Evolutionary conservation across 2,888 invertebrate species (phyloP).

Genomic region (Chirona hameri): DNA sequence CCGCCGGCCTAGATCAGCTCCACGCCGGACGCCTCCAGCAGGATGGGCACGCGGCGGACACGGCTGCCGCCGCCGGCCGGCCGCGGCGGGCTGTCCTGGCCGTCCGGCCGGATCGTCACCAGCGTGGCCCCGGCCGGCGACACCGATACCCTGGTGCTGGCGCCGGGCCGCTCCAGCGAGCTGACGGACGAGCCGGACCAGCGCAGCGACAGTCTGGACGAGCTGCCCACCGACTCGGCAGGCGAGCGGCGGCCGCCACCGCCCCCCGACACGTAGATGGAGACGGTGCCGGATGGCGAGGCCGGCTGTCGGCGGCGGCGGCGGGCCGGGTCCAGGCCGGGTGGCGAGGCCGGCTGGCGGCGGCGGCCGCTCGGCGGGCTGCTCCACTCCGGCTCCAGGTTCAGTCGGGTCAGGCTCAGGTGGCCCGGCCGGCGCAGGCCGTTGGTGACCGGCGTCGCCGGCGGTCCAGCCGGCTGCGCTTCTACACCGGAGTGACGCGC

Average conservation of each 20-base stretch:
- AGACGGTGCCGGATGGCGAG: background rate
- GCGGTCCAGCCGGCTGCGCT: background rate
- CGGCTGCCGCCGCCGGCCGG: conserved; percentile 52
- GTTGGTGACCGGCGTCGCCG: background rate
- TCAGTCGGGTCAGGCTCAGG: conserved; percentile 1
- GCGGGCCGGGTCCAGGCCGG: background rate
- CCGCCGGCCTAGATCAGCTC: conserved; percentile 46
- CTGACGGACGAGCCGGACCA: background rate
- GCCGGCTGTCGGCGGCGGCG: background rate
- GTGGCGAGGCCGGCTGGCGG: background rate
- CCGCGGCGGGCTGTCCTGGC: conserved; percentile 67
- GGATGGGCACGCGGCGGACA: conserved; percentile 82
- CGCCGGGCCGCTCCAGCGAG: background rate
- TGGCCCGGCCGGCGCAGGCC: background rate
- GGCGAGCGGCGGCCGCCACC: conserved; percentile 23
- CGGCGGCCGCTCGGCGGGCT: background rate
- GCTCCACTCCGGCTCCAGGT: background rate
- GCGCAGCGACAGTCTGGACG: background rate
- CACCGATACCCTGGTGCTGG: conserved; percentile 71
- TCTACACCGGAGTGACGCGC: conserved; percentile 12
- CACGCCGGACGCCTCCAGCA: conserved; percentile 85
- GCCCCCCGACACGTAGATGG: conserved; percentile 33
- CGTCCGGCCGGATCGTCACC: conserved; percentile 60
- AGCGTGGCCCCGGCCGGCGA: conserved; percentile 78
- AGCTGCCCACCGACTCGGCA: background rate